Percentiles rank a stretch among this genome's conserved stretches.
Conservation (phyloP, 2,113 vertebrate species). For the Danio rerio region GRCz12tu NC_133189.1:33861001-33861500, state of each 20-base stretch:
- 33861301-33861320: slow-evolving; percentile 22
- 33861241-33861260: slow-evolving; percentile 24
- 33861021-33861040: slow-evolving; percentile 38
- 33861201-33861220: slow-evolving; percentile 38
- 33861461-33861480: not conserved
- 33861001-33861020: not conserved
- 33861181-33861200: slow-evolving; percentile 49
- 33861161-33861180: slow-evolving; percentile 37
- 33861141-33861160: slow-evolving; percentile 73
- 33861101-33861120: slow-evolving; percentile 62
- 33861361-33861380: slow-evolving; percentile 7
- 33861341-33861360: slow-evolving; percentile 24
- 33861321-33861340: slow-evolving; percentile 19
- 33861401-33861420: not conserved
- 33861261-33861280: slow-evolving; percentile 21
- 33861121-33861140: slow-evolving; percentile 60
- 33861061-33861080: too few species aligned
- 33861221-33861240: slow-evolving; percentile 10
- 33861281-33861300: slow-evolving; percentile 26
- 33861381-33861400: slow-evolving; percentile 4
- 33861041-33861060: slow-evolving; percentile 40
- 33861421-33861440: not conserved
- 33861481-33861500: not conserved
- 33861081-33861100: slow-evolving; percentile 43
- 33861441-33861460: not conserved